Base-by-base conservation (phyloP, 1,140 invertebrate species). In the Solenopsis invicta region DNA sequence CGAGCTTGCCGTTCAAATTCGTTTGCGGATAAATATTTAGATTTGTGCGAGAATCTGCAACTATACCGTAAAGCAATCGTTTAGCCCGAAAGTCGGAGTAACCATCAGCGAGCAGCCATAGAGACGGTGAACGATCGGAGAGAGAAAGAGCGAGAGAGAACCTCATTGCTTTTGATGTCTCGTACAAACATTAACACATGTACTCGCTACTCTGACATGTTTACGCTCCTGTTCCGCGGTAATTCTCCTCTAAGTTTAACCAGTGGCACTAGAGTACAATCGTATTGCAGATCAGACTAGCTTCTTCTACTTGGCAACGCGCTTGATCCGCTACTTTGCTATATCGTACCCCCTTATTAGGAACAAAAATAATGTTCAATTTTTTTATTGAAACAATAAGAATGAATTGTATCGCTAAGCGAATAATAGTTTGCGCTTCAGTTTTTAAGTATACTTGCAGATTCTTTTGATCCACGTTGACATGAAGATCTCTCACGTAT, bases 121-220 rank as follows among this genome's bases (percentile, higher is more conserved):
- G 77, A 76, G 80, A 82, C 89, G 89, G 81, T 81, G 80, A 81
- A 78, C 56, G 77, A 74, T 86, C 67, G 87, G 84, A 41, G 29
- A 67, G 52, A 59, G 62, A 75, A 59, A 74, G 21, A 67, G 48
- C 78, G 62, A 86, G 87, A 86, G 87, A 71, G 81, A 89, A 88
- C 93, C 90, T 91, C 86, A 88, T 90, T 81, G 92, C 93, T 93
- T 95, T 95, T 95, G 94, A 95, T 95, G 94, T 95, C 94, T 93
- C 94, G 94, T 93, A 94, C 89, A 94, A 95, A 94, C 93, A 94
- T 93, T 91, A 94, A 94, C 94, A 94, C 94, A 93, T 94, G 92
- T 92, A 92, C 91, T 92, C 87, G 90, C 94, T 94, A 93, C 93
- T 93, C 92, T 92, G 92, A 93, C 92, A 90, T 95, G 94, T 95